A percentile compares a stretch with the other conserved stretches of the same genome.
phyloP scores from a whole-genome alignment of 2,888 invertebrate species.

The Troides aeacus region DNA sequence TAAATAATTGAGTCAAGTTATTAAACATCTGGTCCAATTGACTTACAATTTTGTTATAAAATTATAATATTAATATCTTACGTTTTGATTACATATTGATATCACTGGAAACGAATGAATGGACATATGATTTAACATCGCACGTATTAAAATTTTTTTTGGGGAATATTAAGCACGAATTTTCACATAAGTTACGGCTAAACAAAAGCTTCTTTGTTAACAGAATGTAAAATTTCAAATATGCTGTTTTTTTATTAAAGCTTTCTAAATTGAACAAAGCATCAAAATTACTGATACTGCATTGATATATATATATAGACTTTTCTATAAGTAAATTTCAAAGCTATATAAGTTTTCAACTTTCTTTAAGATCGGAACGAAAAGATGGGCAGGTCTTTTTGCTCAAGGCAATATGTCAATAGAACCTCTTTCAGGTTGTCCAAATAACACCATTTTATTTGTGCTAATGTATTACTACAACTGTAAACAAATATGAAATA shows the following conservation, averaged over 20 bases:
- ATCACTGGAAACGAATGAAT: background rate
- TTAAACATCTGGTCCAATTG: constrained; percentile 16
- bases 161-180: background rate
- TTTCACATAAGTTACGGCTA: background rate
- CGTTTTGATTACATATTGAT: background rate
- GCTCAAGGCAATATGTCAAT: too few species aligned
- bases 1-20: constrained; percentile 29
- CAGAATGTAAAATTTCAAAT: too few species aligned
- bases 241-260: background rate
- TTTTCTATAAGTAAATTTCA: too few species aligned
- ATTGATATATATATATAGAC: too few species aligned
- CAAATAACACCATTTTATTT: too few species aligned
- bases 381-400: too few species aligned
- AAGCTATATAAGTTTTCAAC: too few species aligned
- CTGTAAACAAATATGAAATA: too few species aligned
- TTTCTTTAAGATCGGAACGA: too few species aligned
- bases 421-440: too few species aligned
- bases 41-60: constrained; percentile 23
- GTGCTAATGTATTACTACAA: too few species aligned
- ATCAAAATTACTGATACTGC: background rate
- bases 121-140: background rate
- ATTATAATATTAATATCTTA: constrained; percentile 26
- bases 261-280: background rate
- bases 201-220: background rate
- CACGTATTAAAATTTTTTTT: background rate